phyloP scores from a whole-genome alignment of 2,797 vertebrate genomes.

The Gallirallus australis region DNA sequence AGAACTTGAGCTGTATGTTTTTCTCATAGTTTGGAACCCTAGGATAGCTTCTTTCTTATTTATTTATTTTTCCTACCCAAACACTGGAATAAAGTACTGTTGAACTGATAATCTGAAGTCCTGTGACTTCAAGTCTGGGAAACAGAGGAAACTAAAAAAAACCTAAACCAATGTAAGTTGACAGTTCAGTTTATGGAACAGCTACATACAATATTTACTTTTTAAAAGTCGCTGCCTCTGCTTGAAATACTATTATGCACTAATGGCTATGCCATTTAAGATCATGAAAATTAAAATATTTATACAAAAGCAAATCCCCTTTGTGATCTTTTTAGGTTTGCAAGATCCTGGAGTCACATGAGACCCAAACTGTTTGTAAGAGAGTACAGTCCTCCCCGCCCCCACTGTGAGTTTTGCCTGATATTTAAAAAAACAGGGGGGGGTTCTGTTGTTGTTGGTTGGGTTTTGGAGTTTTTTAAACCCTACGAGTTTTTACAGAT shows the following conservation, averaged over 20 bases:
- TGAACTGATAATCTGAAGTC: background rate
- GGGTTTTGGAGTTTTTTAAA: background rate
- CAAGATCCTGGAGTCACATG: background rate
- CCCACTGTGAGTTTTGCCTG: background rate
- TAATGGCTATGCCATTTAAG: background rate
- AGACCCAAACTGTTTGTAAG: background rate
- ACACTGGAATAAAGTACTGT: background rate
- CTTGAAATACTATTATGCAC: background rate
- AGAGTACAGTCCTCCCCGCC: background rate
- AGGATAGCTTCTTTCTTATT: background rate
- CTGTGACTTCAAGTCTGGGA: background rate
- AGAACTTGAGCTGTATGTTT: background rate
- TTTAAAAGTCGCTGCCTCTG: background rate
- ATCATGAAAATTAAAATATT: constrained; percentile 1
- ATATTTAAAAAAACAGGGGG: constrained; percentile 15
- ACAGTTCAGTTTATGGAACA: background rate
- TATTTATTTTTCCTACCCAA: background rate
- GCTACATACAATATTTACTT: background rate
- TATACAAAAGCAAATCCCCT: constrained; percentile 48
- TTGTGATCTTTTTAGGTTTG: constrained; percentile 35
- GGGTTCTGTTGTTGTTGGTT: background rate
- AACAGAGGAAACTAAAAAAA: background rate
- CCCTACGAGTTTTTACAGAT: background rate
- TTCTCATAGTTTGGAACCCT: background rate
- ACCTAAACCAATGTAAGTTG: background rate